phyloP scores from a whole-genome alignment of 2,113 vertebrate species.

The Halcyon malimbica region DNA sequence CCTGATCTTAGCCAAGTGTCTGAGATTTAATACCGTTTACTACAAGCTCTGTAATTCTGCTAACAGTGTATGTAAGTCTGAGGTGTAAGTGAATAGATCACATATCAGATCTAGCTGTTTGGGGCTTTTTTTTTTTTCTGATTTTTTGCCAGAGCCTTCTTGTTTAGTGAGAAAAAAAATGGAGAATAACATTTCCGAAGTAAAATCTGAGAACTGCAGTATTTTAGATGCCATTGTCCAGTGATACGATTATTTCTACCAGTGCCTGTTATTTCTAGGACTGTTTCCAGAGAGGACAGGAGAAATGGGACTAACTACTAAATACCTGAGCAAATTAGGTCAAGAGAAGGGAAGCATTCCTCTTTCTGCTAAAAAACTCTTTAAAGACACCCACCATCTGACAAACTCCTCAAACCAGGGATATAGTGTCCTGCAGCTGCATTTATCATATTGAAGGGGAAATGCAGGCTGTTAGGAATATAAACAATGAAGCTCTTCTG shows the following conservation, averaged over 20 bases:
- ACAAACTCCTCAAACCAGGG: neutral
- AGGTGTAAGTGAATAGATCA: neutral
- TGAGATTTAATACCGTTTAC: neutral
- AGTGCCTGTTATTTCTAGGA: neutral
- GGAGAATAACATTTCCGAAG: neutral
- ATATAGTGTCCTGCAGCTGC: slow-evolving; percentile 15
- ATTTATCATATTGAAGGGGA: neutral
- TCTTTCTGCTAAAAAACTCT: neutral
- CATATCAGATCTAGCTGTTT: neutral
- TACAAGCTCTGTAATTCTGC: neutral
- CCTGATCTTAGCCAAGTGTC: neutral
- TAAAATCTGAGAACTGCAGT: neutral
- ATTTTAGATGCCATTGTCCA: neutral
- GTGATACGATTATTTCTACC: neutral
- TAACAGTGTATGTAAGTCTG: neutral
- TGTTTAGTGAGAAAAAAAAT: neutral
- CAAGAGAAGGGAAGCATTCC: neutral
- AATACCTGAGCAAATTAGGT: neutral
- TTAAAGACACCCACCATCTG: neutral
- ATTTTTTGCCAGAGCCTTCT: slow-evolving; percentile 7
- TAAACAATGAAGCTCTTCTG: neutral
- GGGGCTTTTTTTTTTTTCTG: neutral
- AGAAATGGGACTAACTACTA: neutral
- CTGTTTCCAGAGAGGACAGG: neutral
- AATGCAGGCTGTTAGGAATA: neutral